Evolutionary conservation across 2,888 invertebrate species (phyloP).

Genomic region (Dorcus hopei): DNA sequence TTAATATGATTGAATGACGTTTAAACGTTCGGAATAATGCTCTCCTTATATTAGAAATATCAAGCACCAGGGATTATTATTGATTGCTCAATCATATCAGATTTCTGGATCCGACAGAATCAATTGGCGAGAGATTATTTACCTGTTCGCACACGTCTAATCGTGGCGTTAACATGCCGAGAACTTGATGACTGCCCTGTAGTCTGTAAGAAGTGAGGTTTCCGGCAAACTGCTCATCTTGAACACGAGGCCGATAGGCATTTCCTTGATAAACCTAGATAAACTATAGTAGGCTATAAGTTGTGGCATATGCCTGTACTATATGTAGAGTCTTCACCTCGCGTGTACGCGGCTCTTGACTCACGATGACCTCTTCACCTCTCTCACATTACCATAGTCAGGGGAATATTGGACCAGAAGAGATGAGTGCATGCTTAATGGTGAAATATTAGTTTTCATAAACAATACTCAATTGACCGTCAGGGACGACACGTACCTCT

Average conservation of each 20-base stretch:
- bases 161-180: constrained; percentile 2
- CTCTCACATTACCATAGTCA: constrained; percentile 50
- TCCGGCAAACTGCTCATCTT: constrained; percentile 17
- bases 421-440: constrained; percentile 30
- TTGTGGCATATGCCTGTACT: constrained; percentile 39
- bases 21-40: neutral
- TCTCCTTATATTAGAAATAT: constrained; percentile 2
- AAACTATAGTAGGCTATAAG: constrained; percentile 40
- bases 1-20: too few species aligned
- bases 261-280: constrained; percentile 39
- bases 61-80: constrained; percentile 10
- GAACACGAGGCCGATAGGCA: constrained; percentile 6
- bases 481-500: constrained; percentile 42
- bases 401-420: constrained; percentile 40
- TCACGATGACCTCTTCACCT: constrained; percentile 48
- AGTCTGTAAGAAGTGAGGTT: constrained; percentile 11
- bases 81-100: constrained; percentile 26
- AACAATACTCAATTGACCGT: constrained; percentile 33
- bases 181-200: neutral
- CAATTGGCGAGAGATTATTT: constrained; percentile 21
- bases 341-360: constrained; percentile 48
- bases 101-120: constrained; percentile 24
- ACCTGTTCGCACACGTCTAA: constrained; percentile 3
- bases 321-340: constrained; percentile 40
- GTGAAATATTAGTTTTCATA: constrained; percentile 22